These are phyloP conservation scores for Drosophila mercatorum DNA, from an alignment of 2,888 invertebrate species.

Conservation along the genomic window DNA sequence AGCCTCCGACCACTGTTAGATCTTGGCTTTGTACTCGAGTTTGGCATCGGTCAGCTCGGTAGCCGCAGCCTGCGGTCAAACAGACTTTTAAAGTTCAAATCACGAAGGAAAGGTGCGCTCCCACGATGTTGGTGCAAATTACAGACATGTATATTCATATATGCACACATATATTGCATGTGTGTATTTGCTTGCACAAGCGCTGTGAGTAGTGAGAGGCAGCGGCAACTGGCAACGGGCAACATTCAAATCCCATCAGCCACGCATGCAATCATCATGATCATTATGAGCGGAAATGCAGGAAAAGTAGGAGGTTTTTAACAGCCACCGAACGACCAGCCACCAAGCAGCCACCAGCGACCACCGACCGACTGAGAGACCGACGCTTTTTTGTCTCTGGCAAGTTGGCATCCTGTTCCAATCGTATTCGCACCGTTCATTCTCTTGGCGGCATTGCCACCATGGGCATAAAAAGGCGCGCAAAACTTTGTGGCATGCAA, in stretches of 20 bases:
- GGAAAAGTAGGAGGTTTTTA: slow-evolving; percentile 82
- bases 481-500: slow-evolving; percentile 79
- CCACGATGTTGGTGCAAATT: slow-evolving; percentile 74
- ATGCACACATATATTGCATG: not conserved
- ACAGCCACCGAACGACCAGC: slow-evolving; percentile 72
- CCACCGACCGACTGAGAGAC: slow-evolving; percentile 15
- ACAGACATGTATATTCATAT: slow-evolving; percentile 42
- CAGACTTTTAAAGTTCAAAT: slow-evolving; percentile 49
- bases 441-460: slow-evolving; percentile 62
- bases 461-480: slow-evolving; percentile 71
- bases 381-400: slow-evolving; percentile 55
- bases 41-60: slow-evolving; percentile 36
- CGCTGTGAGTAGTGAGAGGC: slow-evolving; percentile 59
- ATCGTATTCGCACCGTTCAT: slow-evolving; percentile 69
- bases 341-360: slow-evolving; percentile 14
- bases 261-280: slow-evolving; percentile 81
- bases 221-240: slow-evolving; percentile 55
- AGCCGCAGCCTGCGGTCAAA: slow-evolving; percentile 63
- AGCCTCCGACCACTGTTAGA: slow-evolving; percentile 36
- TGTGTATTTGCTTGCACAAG: slow-evolving; percentile 2
- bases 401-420: slow-evolving; percentile 65
- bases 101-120: slow-evolving; percentile 70
- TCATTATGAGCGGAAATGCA: slow-evolving; percentile 81
- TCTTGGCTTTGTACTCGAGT: slow-evolving; percentile 17
- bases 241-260: slow-evolving; percentile 81